These are phyloP conservation scores for Drosophila siamana DNA, from an alignment of 2,888 invertebrate genomes.

Conservation along the genomic window DNA sequence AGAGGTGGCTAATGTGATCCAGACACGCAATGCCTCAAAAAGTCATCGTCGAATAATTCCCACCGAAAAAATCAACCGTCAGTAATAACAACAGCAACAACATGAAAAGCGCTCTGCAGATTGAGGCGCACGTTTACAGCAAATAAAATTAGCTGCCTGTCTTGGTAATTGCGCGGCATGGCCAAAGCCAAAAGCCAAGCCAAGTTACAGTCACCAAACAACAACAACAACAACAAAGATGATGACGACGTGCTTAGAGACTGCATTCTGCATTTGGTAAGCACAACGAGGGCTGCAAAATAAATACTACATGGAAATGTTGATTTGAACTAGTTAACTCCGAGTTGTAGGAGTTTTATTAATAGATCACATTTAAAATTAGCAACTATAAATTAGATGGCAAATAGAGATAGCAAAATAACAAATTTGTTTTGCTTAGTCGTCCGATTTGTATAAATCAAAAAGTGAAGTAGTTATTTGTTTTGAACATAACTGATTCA, in stretches of 20 bases:
- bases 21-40: conserved; percentile 66
- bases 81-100: conserved; percentile 17
- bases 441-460: background rate
- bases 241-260: conserved; percentile 26
- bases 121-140: conserved; percentile 71
- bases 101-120: conserved; percentile 28
- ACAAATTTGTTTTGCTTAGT: background rate
- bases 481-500: background rate
- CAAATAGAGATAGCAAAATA: background rate
- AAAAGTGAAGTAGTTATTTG: background rate
- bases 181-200: conserved; percentile 55
- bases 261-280: conserved; percentile 52
- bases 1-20: conserved; percentile 52
- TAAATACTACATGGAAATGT: background rate
- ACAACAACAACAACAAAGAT: conserved; percentile 23
- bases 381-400: background rate
- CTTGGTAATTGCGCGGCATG: conserved; percentile 74
- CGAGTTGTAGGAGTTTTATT: background rate
- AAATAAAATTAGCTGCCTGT: conserved; percentile 79
- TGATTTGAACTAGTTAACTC: background rate
- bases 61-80: conserved; percentile 53
- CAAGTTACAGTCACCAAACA: conserved; percentile 50
- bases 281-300: conserved; percentile 39
- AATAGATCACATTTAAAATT: background rate
- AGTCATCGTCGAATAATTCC: conserved; percentile 66